These are phyloP conservation scores for Synergus itoensis DNA, from an alignment of 2,888 invertebrate genomes.

Conservation along the genomic window DNA sequence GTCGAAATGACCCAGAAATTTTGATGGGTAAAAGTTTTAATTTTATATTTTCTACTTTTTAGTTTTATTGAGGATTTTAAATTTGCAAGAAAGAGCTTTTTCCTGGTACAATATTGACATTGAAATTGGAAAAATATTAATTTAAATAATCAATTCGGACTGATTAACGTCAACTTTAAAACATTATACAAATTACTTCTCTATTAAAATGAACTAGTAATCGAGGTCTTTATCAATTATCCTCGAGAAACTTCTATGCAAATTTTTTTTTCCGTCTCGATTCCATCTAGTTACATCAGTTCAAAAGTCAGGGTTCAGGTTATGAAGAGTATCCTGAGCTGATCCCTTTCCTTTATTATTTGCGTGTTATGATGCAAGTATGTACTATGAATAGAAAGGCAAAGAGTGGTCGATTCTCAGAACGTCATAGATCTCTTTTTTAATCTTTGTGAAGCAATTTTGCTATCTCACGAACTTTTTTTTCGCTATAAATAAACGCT, in stretches of 20 bases:
- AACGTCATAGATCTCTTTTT: constrained; percentile 15
- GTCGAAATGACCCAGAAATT: not conserved
- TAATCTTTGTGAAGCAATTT: constrained; percentile 25
- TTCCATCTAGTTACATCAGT: not conserved
- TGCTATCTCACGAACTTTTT: constrained; percentile 17
- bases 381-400: constrained; percentile 30
- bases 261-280: not conserved
- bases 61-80: not conserved
- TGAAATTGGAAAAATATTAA: no score
- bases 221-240: not conserved
- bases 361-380: constrained; percentile 17
- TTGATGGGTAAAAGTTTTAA: not conserved
- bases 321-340: constrained; percentile 7
- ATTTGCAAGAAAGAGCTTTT: no score
- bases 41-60: not conserved
- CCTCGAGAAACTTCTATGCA: not conserved
- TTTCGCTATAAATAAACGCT: constrained; percentile 18
- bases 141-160: not conserved
- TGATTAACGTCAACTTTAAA: not conserved
- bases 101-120: no score
- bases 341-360: constrained; percentile 12
- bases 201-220: not conserved
- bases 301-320: constrained; percentile 14
- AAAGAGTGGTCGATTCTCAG: constrained; percentile 18
- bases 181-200: not conserved